A percentile compares a stretch with the other conserved stretches of the same genome.
These are phyloP conservation scores for Malthinus flaveolus DNA, from an alignment of 2,888 invertebrate genomes.

Conservation along the genomic window DNA sequence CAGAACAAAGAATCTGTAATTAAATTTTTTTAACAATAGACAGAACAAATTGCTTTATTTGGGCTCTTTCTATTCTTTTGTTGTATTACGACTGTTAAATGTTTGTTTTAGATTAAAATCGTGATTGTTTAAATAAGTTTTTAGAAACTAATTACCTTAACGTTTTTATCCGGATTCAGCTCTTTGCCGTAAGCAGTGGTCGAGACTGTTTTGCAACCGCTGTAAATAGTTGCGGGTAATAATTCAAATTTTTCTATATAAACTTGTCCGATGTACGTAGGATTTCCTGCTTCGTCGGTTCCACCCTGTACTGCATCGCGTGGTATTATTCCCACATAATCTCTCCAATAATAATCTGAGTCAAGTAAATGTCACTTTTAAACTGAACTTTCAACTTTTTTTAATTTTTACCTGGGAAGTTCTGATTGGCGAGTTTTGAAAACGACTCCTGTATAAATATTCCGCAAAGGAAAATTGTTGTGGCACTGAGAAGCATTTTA, in stretches of 20 bases:
- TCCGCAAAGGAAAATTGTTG: background rate
- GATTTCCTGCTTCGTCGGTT: constrained; percentile 11
- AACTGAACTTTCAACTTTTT: background rate
- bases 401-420: background rate
- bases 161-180: background rate
- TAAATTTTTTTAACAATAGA: background rate
- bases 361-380: background rate
- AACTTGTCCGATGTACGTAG: constrained; percentile 20
- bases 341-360: constrained; percentile 28
- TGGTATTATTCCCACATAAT: constrained; percentile 20
- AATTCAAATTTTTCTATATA: constrained; percentile 1
- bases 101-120: background rate
- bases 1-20: background rate
- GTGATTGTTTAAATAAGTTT: constrained; percentile 4
- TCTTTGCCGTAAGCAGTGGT: background rate
- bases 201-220: background rate
- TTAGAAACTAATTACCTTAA: background rate
- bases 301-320: constrained; percentile 24
- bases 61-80: background rate
- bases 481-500: background rate
- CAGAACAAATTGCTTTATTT: no score
- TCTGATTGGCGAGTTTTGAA: background rate
- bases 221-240: background rate
- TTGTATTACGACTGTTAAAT: background rate
- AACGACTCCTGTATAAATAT: no score